Percentiles rank a stretch among this genome's conserved stretches.
These are phyloP conservation scores for Pelecanoides urinatrix DNA, from an alignment of 2,113 vertebrate genomes.

Conservation along the genomic window DNA sequence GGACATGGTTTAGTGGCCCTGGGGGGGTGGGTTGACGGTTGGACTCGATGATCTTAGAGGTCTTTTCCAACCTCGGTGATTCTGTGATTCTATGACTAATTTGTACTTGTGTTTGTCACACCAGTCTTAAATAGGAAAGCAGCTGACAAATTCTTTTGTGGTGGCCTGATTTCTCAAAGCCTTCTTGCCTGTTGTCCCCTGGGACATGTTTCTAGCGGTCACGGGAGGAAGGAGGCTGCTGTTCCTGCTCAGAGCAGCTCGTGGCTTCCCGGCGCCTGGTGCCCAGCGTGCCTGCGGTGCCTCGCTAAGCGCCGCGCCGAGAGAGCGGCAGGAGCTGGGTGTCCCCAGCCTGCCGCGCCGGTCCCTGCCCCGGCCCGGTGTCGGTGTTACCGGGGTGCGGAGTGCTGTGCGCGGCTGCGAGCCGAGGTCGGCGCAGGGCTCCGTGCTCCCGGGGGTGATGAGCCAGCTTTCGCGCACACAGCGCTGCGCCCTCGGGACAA, in stretches of 20 bases:
- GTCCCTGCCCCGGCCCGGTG: background rate
- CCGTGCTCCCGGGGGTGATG: too few species aligned
- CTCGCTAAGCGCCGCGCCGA: fast-evolving
- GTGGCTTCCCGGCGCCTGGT: too few species aligned
- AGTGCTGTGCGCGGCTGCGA: background rate
- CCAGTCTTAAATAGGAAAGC: background rate
- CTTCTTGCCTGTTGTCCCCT: background rate
- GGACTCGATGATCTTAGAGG: too few species aligned
- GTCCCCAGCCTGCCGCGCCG: background rate
- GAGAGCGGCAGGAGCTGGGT: background rate
- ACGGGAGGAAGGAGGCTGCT: background rate
- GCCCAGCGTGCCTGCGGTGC: background rate
- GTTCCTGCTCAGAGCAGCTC: background rate
- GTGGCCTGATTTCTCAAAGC: background rate
- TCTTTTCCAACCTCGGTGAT: too few species aligned
- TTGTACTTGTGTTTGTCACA: background rate
- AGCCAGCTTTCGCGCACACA: background rate
- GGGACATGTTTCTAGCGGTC: background rate
- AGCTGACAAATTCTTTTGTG: too few species aligned
- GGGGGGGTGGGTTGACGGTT: too few species aligned
- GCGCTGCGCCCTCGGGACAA: too few species aligned
- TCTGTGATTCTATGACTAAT: too few species aligned
- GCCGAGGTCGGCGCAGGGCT: background rate
- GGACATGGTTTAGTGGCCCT: too few species aligned
- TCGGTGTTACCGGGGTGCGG: too few species aligned